A percentile compares a stretch with the other conserved stretches of the same genome.
Evolutionary conservation across 1,140 invertebrate species (phyloP).

Genomic region (Odontomachus brunneus): DNA sequence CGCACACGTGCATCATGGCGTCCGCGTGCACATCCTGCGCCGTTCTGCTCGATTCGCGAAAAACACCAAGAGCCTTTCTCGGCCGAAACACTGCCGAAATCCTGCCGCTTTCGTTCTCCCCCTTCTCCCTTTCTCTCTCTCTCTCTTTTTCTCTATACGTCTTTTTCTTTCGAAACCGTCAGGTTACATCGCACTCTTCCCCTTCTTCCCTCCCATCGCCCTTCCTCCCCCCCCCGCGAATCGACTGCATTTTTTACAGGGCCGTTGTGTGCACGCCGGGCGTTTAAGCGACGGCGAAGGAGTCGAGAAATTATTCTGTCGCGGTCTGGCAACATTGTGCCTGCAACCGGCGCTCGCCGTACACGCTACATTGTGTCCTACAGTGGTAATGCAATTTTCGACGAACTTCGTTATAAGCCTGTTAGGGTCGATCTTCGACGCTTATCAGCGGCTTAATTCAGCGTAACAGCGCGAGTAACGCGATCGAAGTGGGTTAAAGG

Average conservation of each 20-base stretch:
- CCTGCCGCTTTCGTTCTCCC: not conserved
- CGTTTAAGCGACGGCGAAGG: not conserved
- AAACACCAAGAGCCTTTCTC: slow-evolving; percentile 18
- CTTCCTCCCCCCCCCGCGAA: not conserved
- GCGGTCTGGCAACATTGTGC: slow-evolving; percentile 3
- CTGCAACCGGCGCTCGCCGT: not conserved
- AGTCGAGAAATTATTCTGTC: slow-evolving; percentile 5
- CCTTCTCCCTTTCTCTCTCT: not conserved
- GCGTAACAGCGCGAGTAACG: no score
- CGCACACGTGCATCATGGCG: not conserved
- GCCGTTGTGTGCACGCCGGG: not conserved
- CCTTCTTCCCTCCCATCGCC: no score
- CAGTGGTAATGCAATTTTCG: slow-evolving; percentile 10
- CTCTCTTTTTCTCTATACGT: no score
- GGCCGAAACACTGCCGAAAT: slow-evolving; percentile 32
- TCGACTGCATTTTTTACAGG: not conserved
- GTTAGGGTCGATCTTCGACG: no score
- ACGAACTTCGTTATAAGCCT: no score
- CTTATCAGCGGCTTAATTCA: no score
- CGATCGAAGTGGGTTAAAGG: no score
- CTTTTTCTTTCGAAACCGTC: no score
- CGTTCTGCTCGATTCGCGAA: slow-evolving; percentile 33
- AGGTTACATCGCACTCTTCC: no score
- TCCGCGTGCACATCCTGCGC: slow-evolving; percentile 44
- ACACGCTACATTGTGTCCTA: not conserved